Evolutionary conservation across 2,888 invertebrate species (phyloP).

Genomic region (Dione juno): DNA sequence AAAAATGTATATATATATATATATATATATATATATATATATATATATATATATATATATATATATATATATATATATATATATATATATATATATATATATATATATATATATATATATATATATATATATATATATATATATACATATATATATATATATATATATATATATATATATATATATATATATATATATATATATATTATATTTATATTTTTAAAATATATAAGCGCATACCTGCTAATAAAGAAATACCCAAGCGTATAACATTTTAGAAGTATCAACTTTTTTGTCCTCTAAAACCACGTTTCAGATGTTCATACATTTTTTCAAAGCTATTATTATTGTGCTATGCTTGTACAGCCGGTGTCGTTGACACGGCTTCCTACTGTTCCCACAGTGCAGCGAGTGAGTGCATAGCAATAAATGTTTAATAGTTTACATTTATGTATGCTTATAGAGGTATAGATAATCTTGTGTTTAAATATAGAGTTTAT

Average conservation of each 20-base stretch:
- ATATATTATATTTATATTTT: too few relatives aligned
- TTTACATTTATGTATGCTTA: neutral
- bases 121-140: too few relatives aligned
- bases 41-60: too few relatives aligned
- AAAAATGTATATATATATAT: too few relatives aligned
- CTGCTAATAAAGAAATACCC: neutral
- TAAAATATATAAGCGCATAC: neutral
- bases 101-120: too few relatives aligned
- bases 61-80: too few relatives aligned
- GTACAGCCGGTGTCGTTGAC: constrained; percentile 60
- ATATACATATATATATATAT: too few relatives aligned
- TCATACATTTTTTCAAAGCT: constrained; percentile 47
- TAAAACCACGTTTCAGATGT: constrained; percentile 32
- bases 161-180: too few relatives aligned
- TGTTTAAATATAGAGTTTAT: neutral
- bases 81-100: too few relatives aligned
- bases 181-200: too few relatives aligned
- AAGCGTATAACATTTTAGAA: neutral
- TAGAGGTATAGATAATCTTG: neutral
- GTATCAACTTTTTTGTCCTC: constrained; percentile 15
- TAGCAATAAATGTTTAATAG: constrained; percentile 13
- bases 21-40: too few relatives aligned
- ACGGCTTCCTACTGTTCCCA: constrained; percentile 62
- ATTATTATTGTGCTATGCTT: constrained; percentile 57
- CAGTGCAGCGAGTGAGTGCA: constrained; percentile 29